These are phyloP conservation scores for Acanthosepion pharaonis DNA, from an alignment of 2,888 invertebrate species.

Conservation along the genomic window DNA sequence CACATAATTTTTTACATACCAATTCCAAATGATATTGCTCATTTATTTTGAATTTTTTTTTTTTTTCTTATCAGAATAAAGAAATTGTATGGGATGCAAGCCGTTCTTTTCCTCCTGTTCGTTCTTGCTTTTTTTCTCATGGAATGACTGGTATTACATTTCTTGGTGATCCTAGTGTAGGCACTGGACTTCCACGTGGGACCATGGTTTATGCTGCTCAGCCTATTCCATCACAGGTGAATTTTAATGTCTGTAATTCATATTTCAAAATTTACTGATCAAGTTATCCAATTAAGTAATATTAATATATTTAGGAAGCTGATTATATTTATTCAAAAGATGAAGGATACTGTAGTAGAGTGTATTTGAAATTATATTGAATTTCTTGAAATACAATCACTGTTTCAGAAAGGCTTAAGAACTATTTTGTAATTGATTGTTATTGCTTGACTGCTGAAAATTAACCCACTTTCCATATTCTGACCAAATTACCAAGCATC, in stretches of 20 bases:
- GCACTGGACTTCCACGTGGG: slow-evolving; percentile 73
- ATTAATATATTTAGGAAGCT: too few relatives aligned
- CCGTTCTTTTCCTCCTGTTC: slow-evolving; percentile 72
- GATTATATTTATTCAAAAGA: too few relatives aligned
- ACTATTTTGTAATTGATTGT: too few relatives aligned
- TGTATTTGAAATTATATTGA: too few relatives aligned
- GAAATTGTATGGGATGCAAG: slow-evolving; percentile 72
- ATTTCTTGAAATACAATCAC: too few relatives aligned
- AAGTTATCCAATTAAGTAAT: neutral
- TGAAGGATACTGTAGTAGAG: too few relatives aligned
- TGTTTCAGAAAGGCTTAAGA: too few relatives aligned
- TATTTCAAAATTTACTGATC: neutral
- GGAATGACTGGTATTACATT: slow-evolving; percentile 71
- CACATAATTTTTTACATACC: too few relatives aligned
- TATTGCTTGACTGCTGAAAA: too few relatives aligned
- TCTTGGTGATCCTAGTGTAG: slow-evolving; percentile 73
- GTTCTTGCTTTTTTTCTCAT: slow-evolving; percentile 72
- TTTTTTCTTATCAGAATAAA: slow-evolving; percentile 61
- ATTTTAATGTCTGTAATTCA: neutral
- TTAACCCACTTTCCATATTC: too few relatives aligned
- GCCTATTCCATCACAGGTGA: slow-evolving; percentile 71
- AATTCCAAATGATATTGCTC: neutral
- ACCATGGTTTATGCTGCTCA: slow-evolving; percentile 73
- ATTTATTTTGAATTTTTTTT: neutral
- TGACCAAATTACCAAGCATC: too few relatives aligned